Evolutionary conservation across 2,113 vertebrate species (phyloP).

Genomic region (Peromyscus leucopus): DNA sequence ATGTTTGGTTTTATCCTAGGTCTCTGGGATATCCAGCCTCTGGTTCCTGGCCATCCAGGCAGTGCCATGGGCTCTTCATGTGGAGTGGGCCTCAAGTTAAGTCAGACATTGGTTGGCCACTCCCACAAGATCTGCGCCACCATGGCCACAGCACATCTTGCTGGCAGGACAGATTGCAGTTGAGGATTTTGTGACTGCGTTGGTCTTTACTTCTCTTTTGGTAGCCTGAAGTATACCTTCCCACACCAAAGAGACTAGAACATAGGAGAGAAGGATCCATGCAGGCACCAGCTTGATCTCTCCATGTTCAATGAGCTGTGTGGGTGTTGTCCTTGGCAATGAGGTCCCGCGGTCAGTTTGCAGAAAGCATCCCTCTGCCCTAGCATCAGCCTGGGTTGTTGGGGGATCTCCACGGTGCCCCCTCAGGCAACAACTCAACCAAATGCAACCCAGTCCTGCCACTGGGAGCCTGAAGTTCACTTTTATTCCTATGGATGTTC

Average conservation of each 20-base stretch:
- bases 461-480: background rate
- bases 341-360: background rate
- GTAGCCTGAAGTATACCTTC: background rate
- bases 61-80: background rate
- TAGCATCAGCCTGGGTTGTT: background rate
- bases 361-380: background rate
- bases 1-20: background rate
- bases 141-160: background rate
- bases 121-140: background rate
- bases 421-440: background rate
- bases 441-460: background rate
- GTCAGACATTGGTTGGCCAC: background rate
- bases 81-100: background rate
- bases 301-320: background rate
- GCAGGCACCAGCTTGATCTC: background rate
- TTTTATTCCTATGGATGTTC: conserved; percentile 2
- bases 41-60: background rate
- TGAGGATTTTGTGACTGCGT: background rate
- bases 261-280: background rate
- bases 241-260: background rate
- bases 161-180: background rate
- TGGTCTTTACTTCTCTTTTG: background rate
- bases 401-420: background rate
- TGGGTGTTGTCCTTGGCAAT: background rate
- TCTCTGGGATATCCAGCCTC: background rate